Evolutionary conservation across 2,888 invertebrate genomes (phyloP).

Genomic region (Eilema caniola): DNA sequence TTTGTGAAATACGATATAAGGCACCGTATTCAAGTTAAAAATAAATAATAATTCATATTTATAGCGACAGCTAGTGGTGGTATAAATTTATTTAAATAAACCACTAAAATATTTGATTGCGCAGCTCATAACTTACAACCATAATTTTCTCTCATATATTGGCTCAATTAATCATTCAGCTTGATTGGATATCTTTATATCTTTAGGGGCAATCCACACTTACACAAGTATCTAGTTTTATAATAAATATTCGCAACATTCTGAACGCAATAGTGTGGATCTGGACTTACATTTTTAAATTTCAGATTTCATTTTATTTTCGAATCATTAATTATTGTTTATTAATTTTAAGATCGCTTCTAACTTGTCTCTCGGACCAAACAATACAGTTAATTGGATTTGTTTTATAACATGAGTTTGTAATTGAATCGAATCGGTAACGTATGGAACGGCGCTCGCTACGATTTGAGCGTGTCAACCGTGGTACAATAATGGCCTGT

Average conservation of each 20-base stretch:
- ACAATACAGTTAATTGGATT: slow-evolving; percentile 61
- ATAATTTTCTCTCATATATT: slow-evolving; percentile 1
- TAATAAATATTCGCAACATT: neutral
- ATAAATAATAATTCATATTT: slow-evolving; percentile 2
- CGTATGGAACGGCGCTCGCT: slow-evolving; percentile 62
- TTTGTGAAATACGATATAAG: neutral
- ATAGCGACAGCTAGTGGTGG: neutral
- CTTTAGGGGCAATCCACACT: neutral
- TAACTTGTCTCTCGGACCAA: slow-evolving; percentile 45
- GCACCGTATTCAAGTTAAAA: neutral
- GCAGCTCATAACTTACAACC: neutral
- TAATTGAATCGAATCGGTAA: slow-evolving; percentile 76
- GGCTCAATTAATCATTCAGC: neutral
- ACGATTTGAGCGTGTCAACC: slow-evolving; percentile 58
- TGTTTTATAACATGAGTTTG: slow-evolving; percentile 74
- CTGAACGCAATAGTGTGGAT: neutral
- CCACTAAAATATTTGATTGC: neutral
- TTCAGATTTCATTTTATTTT: neutral
- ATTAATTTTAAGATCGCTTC: slow-evolving; percentile 9
- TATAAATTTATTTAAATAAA: neutral
- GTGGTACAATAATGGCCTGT: slow-evolving; percentile 31
- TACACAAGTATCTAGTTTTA: neutral
- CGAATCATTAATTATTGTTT: neutral
- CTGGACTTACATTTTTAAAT: neutral
- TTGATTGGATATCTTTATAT: neutral